Evolutionary conservation across 2,113 vertebrate genomes (phyloP).

Genomic region (Chionis minor): DNA sequence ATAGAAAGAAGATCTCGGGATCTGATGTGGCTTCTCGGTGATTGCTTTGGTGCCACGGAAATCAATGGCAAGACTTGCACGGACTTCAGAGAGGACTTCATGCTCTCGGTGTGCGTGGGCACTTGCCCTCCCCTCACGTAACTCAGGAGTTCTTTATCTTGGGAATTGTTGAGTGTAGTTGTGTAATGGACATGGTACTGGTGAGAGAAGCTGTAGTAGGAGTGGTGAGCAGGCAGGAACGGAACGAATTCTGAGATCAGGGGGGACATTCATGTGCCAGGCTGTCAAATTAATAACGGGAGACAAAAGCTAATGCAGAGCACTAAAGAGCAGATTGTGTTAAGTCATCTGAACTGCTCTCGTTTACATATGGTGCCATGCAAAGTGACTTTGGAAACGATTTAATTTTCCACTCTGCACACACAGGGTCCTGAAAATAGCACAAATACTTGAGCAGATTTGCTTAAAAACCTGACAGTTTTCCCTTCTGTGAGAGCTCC

Average conservation of each 20-base stretch:
- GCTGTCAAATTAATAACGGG: background rate
- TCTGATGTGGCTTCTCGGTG: background rate
- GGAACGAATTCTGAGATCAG: background rate
- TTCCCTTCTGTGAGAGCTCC: background rate
- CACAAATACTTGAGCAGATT: background rate
- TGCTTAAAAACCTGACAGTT: background rate
- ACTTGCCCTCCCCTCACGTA: background rate
- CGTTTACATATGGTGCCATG: background rate
- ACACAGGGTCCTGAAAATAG: background rate
- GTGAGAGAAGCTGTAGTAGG: background rate
- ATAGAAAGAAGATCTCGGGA: background rate
- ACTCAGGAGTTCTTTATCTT: background rate
- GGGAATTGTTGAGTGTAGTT: background rate
- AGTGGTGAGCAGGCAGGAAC: background rate
- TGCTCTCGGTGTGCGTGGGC: background rate
- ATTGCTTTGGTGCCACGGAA: background rate
- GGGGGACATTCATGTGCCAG: background rate
- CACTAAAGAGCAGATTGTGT: background rate
- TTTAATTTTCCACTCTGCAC: background rate
- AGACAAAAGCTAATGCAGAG: background rate
- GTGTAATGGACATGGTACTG: background rate
- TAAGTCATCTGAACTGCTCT: background rate
- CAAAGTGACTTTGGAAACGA: background rate
- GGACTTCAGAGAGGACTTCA: background rate
- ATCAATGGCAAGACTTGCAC: background rate